Evolutionary conservation across 2,888 invertebrate species (phyloP), one percentile per base, ranked within the genome.

Genomic region (Trichacis sp.): DNA sequence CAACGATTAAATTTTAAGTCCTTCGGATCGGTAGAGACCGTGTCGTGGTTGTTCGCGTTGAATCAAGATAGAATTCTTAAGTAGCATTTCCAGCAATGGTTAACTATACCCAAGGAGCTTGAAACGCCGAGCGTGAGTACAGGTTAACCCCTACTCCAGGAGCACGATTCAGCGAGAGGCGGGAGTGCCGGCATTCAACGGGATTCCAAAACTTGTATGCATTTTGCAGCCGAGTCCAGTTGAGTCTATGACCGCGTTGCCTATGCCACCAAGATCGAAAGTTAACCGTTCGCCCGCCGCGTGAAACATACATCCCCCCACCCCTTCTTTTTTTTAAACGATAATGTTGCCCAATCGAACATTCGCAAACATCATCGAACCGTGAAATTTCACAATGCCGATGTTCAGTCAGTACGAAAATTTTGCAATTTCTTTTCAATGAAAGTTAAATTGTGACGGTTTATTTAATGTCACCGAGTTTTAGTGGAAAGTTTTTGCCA

Each of bases 171-270:
- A 17, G 46, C 56, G 63, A 61, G 60, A 64, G 61, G 69, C 64
- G 64, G 64, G 63, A 64, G 69, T 61, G 66, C 64, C 64, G 64
- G 64, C 69, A 61, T 66, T 63, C 63, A 66, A 64, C 69, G 66
- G 69, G 66, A 69, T 66, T 69, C 69, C 69, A 62, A 65, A 57
- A 56, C 64, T 59, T 45, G 64, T 65, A 24, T 24, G 24, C 24
- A 24, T 24, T 24, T 73, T 73, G 70, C 75, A 76, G 75, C 73
- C 73, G 73, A 65, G 71, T 58, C 68, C 33, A 33, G 75, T 74
- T 9, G 43, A 43, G 43, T 43, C 43, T 64, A 74, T 73, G 73
- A 73, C 72, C 73, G 73, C 72, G 73, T 73, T 76, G 75, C 73
- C 72, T 72, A 73, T 73, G 72, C 69, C 64, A 49, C 40, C 43